These are phyloP conservation scores for Ennomos fuscantarius DNA, from an alignment of 2,888 invertebrate species.

Conservation along the genomic window DNA sequence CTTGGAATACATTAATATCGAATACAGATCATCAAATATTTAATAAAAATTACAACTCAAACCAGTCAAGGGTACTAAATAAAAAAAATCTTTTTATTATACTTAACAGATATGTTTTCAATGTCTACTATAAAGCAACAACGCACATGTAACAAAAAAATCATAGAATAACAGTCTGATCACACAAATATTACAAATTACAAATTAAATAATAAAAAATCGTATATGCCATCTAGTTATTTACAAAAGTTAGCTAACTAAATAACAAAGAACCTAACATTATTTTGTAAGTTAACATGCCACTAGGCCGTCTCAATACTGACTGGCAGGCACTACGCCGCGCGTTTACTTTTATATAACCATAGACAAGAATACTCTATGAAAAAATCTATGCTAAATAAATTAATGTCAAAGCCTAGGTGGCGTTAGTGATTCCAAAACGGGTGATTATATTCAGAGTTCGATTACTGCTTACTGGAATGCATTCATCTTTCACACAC, in stretches of 20 bases:
- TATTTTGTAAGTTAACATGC: conserved; percentile 70
- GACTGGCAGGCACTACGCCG: conserved; percentile 70
- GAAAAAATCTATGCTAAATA: conserved; percentile 62
- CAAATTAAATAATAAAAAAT: conserved; percentile 69
- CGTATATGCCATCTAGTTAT: conserved; percentile 80
- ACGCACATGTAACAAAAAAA: conserved; percentile 82
- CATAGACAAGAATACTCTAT: conserved; percentile 50
- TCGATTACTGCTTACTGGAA: conserved; percentile 68
- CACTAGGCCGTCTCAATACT: conserved; percentile 76
- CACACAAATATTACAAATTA: conserved; percentile 84
- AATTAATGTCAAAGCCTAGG: conserved; percentile 58
- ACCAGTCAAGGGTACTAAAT: conserved; percentile 58
- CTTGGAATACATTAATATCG: conserved; percentile 61
- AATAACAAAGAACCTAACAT: conserved; percentile 82
- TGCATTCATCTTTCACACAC: conserved; percentile 67
- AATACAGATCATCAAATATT: conserved; percentile 55
- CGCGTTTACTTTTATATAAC: conserved; percentile 48
- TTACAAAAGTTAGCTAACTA: conserved; percentile 85
- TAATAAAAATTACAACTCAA: conserved; percentile 44
- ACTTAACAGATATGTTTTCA: conserved; percentile 77
- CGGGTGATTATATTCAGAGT: conserved; percentile 19
- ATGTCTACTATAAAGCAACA: conserved; percentile 79
- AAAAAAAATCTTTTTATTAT: conserved; percentile 53
- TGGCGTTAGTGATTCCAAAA: conserved; percentile 43
- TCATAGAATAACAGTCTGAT: conserved; percentile 83